Evolutionary conservation across 2,113 vertebrate species (phyloP).

Genomic region (Mandrillus leucophaeus): DNA sequence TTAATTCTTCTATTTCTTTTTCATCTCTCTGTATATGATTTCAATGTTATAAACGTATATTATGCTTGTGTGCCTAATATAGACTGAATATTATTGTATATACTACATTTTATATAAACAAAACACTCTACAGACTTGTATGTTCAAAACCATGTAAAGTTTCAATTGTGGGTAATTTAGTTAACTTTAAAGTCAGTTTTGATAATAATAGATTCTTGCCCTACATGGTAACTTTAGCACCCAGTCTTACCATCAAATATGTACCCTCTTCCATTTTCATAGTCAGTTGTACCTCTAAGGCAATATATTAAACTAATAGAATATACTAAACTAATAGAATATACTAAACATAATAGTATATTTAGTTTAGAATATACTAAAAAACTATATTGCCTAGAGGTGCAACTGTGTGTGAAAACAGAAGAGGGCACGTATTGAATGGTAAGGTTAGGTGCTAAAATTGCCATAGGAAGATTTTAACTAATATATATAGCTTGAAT

Average conservation of each 20-base stretch:
- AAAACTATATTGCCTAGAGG: not conserved
- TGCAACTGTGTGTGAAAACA: not conserved
- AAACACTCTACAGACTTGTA: not conserved
- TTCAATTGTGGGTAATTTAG: not conserved
- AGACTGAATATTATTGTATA: not conserved
- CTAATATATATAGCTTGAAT: not conserved
- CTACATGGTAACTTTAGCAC: not conserved
- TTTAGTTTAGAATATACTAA: no score
- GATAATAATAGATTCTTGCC: not conserved
- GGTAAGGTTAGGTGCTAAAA: not conserved
- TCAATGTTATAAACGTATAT: not conserved
- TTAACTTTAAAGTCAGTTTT: not conserved
- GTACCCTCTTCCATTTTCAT: not conserved
- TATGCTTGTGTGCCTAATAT: not conserved
- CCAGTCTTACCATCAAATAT: not conserved
- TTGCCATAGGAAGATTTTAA: not conserved
- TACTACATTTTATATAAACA: not conserved
- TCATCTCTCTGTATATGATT: not conserved
- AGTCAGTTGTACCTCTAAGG: not conserved
- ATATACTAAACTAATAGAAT: no score
- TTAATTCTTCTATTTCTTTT: not conserved
- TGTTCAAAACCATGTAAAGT: not conserved
- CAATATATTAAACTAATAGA: not conserved
- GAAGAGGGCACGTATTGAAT: not conserved
- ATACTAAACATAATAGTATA: no score